phyloP scores from a whole-genome alignment of 2,113 vertebrate genomes.

The Apteryx owenii region DNA sequence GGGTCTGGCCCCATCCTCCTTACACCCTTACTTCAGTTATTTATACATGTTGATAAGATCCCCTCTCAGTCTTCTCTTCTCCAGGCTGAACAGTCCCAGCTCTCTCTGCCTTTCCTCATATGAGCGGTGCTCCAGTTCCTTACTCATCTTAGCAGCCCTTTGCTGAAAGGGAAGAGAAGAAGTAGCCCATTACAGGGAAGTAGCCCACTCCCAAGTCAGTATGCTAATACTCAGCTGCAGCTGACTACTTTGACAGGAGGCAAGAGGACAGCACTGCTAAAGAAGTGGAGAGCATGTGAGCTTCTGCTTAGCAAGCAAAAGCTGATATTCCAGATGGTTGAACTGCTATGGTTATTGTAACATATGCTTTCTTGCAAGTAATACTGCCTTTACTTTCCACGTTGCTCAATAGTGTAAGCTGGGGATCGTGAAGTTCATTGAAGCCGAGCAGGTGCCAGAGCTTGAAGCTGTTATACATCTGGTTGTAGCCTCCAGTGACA shows the following conservation, averaged over 20 bases:
- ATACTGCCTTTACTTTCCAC: constrained; percentile 1
- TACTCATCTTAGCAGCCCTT: not conserved
- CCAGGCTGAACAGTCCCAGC: not conserved
- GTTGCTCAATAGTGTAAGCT: constrained; percentile 88
- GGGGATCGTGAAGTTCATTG: constrained; percentile 97
- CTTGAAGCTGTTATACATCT: constrained; percentile 94
- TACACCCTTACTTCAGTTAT: not conserved
- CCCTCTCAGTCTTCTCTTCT: not conserved
- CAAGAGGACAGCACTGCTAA: not conserved
- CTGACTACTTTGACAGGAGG: not conserved
- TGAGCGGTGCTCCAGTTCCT: not conserved
- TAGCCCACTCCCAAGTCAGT: not conserved
- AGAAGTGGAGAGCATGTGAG: not conserved
- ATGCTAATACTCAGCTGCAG: not conserved
- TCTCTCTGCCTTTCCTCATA: not conserved
- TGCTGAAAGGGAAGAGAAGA: not conserved
- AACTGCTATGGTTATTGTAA: not conserved
- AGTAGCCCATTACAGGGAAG: not conserved
- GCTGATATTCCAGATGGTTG: not conserved
- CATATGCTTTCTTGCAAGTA: not conserved
- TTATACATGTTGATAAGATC: not conserved
- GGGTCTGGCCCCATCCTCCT: not conserved
- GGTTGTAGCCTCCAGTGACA: constrained; percentile 96
- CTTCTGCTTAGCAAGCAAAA: not conserved
- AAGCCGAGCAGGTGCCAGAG: constrained; percentile 95